Base-by-base conservation (phyloP, 1,140 invertebrate species). In the Tenebrio molitor region DNA sequence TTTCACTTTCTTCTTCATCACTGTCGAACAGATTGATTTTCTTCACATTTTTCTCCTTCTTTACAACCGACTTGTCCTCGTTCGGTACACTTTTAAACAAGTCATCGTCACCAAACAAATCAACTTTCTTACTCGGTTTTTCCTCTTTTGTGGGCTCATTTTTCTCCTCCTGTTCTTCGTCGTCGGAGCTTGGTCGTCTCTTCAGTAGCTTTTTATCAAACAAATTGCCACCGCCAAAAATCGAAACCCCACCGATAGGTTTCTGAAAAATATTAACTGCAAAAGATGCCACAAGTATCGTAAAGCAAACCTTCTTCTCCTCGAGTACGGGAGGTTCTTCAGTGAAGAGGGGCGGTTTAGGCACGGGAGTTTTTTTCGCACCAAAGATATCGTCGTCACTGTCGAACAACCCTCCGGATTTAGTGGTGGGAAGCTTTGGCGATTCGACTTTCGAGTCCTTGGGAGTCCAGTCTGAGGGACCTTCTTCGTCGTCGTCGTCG, bases 181-280 rank as follows among this genome's bases (percentile, higher is more conserved):
- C 69, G 25, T 66, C 66, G n/a, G 72, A 65, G 6, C 14, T 44
- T 39, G 50, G 39, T 10, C 21, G 53, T n/a, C 58, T 41, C 33
- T 62, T 73, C 39, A 72, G 23, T 29, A 72, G 77, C 77, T 84
- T 78, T 44, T 81, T 82, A 69, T 23, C 70, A 33, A 58, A 16
- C 15, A 70, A 72, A 69, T 65, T 53, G 8, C 21, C 8, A 79
- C 77, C 12, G 0, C 86, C 87, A 66, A 89, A 85, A 42, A 88
- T 78, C 6, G 88, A 86, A 15, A 87, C 83, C 1, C 84, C 87
- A 1, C 87, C 88, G 0, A 84, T 73, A 17, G 86, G 86, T 83
- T 88, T 88, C 88, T 90, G 79, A 36, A 84, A 84, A 65, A 72
- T 74, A n/a, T n/a, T n/a, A n/a, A n/a, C n/a, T n/a, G n/a, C n/a